Evolutionary conservation across 2,113 vertebrate species (phyloP).

Genomic region (Steatornis caripensis): DNA sequence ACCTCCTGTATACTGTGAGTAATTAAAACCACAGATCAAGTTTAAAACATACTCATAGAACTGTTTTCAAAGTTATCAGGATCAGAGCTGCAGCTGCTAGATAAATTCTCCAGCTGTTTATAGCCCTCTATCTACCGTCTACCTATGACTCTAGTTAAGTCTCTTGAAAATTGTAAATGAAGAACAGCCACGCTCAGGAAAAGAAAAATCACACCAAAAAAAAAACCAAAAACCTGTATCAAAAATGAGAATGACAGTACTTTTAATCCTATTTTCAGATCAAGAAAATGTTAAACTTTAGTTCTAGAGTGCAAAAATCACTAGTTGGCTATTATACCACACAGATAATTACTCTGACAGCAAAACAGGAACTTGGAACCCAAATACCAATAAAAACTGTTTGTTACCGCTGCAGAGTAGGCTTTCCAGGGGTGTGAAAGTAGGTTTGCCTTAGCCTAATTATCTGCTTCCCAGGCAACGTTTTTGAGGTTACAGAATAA

Average conservation of each 20-base stretch:
- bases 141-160: neutral
- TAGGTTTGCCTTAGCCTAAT: neutral
- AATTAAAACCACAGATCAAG: neutral
- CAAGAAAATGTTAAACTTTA: neutral
- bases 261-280: neutral
- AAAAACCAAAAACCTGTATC: neutral
- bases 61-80: neutral
- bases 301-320: neutral
- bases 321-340: neutral
- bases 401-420: neutral
- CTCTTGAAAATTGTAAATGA: neutral
- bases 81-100: neutral
- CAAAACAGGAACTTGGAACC: neutral
- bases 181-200: neutral
- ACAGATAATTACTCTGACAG: neutral
- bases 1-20: neutral
- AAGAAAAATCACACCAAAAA: neutral
- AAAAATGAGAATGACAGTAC: neutral
- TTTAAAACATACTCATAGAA: neutral
- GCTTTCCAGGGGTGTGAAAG: neutral
- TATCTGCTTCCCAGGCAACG: neutral
- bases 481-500: neutral
- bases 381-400: neutral
- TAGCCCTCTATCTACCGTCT: neutral
- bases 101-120: neutral